Base-by-base conservation (phyloP, 2,113 vertebrate species). In the Sinocyclocheilus anshuiensis region DNA sequence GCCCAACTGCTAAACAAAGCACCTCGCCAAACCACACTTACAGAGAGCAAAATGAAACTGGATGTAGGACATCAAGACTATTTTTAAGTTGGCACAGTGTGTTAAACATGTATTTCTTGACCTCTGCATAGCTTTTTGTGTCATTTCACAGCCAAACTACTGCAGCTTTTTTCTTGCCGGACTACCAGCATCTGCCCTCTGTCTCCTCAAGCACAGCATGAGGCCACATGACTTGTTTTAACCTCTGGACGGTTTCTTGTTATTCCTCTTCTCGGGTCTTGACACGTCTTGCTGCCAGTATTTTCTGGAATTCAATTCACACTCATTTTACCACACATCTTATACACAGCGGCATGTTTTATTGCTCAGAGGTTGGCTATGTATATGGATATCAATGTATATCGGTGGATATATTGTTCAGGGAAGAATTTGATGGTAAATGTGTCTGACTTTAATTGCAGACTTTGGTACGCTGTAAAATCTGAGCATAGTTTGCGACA, bases 71-170 rank as follows among this genome's bases (percentile, higher is more conserved):
- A 42, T 72, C 1, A 10, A 72, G 36, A 72, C 36, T 12, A 22
- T 72, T 10, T 55, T 83, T 74, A n/a, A 72, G 50, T 29, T 72
- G 10, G 50, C 65, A 67, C 8, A 18, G n/a, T 59, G 29, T 33
- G 20, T 74, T 5, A 42, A 53, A 74, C 26, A 53, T 36, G 20
- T 39, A 55, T 57, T 50, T 22, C 69, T 22, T 72, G 69, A 22
- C 69, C 20, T 72, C 69, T 72, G 69, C 69, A 42, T 18, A n/a
- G 36, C 57, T n/a, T 42, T 39, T 72, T 39, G 69, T 72, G 9
- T 72, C 69, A 72, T 42, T 72, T 72, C 36, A n/a, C 69, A 72
- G 36, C 20, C 20, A 22, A 42, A 72, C 36, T 72, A 72, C 69
- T 72, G 69, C 36, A 22, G 20, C 18, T 39, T 16, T 72, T 72